These are phyloP conservation scores for Hestina assimilis DNA, from an alignment of 1,140 invertebrate genomes.

Conservation along the genomic window DNA sequence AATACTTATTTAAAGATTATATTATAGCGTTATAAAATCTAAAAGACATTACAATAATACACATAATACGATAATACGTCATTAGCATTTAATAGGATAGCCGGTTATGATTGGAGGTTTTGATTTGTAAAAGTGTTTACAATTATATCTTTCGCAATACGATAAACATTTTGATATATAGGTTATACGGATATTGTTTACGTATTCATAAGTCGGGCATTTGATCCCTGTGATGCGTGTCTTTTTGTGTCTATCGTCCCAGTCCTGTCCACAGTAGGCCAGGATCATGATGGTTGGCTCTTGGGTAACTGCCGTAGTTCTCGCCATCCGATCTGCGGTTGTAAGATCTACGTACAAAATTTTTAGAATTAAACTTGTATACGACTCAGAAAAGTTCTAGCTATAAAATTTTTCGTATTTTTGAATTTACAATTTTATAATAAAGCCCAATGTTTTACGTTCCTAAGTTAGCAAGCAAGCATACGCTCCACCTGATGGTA, in stretches of 20 bases:
- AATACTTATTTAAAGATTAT: no score
- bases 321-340: constrained; percentile 74
- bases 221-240: not conserved
- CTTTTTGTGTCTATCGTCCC: constrained; percentile 46
- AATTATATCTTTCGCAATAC: no score
- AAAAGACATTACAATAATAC: no score
- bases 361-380: not conserved
- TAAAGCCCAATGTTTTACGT: no score
- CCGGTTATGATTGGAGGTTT: constrained; percentile 13
- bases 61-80: not conserved
- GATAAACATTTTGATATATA: no score
- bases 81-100: constrained; percentile 3
- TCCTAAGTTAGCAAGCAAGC: no score
- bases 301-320: constrained; percentile 54
- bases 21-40: no score
- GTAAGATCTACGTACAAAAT: constrained; percentile 75
- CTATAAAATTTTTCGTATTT: no score
- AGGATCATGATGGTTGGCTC: constrained; percentile 68
- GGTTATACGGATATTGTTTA: no score
- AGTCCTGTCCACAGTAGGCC: constrained; percentile 71
- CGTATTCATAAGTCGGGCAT: not conserved
- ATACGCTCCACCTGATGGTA: no score
- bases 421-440: no score
- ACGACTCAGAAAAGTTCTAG: no score
- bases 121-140: not conserved